A percentile compares a stretch with the other conserved stretches of the same genome.
phyloP scores from a whole-genome alignment of 2,888 invertebrate genomes.

The Melinaea marsaeus region DNA sequence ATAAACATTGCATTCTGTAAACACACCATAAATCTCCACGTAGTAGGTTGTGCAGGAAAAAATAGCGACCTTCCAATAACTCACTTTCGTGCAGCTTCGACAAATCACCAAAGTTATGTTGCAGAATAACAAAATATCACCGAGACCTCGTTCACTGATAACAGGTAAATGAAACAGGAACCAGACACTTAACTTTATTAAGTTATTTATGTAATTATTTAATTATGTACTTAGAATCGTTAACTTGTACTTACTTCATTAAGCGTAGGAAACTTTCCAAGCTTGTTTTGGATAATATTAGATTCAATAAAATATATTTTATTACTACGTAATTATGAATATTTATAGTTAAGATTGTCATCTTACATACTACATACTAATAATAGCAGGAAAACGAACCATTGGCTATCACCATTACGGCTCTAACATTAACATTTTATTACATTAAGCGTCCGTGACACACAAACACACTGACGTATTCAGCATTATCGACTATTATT shows the following conservation, averaged over 20 bases:
- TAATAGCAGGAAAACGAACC: constrained; percentile 6
- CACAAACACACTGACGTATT: constrained; percentile 7
- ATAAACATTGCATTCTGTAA: constrained; percentile 48
- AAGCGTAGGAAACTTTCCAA: no score
- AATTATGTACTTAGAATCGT: no score
- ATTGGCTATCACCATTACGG: not conserved
- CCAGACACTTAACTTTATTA: constrained; percentile 18
- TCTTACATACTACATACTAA: no score
- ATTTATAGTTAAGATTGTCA: no score
- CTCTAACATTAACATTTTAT: constrained; percentile 9
- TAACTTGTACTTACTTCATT: no score
- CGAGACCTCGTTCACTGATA: constrained; percentile 48
- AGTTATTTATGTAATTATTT: no score
- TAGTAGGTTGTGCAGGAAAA: constrained; percentile 33
- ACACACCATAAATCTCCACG: constrained; percentile 47
- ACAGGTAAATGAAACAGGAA: constrained; percentile 30
- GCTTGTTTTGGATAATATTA: no score
- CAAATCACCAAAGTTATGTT: constrained; percentile 46
- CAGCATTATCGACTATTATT: not conserved
- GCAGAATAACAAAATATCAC: constrained; percentile 43
- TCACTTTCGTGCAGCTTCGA: constrained; percentile 36
- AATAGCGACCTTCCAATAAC: constrained; percentile 34
- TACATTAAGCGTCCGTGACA: constrained; percentile 11
- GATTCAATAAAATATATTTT: no score
- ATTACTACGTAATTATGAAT: no score